Evolutionary conservation across 2,888 invertebrate species (phyloP), one percentile per base, ranked within the genome.

Genomic region (Altica lythri): DNA sequence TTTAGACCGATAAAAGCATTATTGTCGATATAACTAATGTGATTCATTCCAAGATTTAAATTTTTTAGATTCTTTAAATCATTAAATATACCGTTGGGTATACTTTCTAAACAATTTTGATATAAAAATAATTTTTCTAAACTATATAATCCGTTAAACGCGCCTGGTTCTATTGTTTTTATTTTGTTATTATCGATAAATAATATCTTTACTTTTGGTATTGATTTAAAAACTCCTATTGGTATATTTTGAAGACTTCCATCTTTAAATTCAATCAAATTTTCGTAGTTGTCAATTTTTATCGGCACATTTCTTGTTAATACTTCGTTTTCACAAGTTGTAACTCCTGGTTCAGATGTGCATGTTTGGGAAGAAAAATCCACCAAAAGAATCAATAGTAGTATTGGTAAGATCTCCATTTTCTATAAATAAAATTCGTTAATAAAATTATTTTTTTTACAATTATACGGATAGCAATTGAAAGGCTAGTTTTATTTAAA

Each of bases 101-200:
- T 42, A 18, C n/a, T 35, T 14, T 34, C 13, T 19, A 60, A 32
- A 19, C 49, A 18, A 22, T 58, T 60, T 12, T 40, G 35, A 14
- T 60, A 60, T 16, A 60, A 19, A 17, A 53, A 54, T 2, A 60
- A 46, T 48, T 55, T 51, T 25, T 57, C 42, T 5, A 60, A 43
- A 9, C 55, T 55, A 14, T 50, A 40, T 13, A 60, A 38, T 13
- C 60, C 55, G 29, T 60, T 47, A 25, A 60, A 60, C 4, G 54
- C 16, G 1, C 58, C 58, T 13, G 34, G 35, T 56, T 60, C 56
- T n/a, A 60, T n/a, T 4, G 27, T 48, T 16, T 19, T 52, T 6
- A 60, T 16, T 10, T 46, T 29, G 37, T 56, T 58, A 16, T 53
- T 56, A 30, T 53, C 58, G 12, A 58, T 27, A 3, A 47, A 32